phyloP scores from a whole-genome alignment of 2,113 vertebrate species.

The Saccopteryx bilineata region DNA sequence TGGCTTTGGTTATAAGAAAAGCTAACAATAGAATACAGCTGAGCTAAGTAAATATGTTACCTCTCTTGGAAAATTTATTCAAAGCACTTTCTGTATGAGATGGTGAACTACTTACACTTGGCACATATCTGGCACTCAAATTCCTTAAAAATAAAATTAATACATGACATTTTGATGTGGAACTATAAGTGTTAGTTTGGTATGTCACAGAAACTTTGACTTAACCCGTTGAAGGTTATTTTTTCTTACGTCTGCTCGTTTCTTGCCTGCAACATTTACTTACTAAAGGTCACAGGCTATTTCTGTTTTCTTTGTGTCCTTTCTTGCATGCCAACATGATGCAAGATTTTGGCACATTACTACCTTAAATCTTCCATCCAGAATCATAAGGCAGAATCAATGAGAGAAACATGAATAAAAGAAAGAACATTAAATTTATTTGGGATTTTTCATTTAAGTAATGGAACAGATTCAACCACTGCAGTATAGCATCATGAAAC shows the following conservation, averaged over 20 bases:
- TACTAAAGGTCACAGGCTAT: slow-evolving; percentile 49
- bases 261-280: slow-evolving; percentile 29
- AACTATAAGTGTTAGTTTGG: neutral
- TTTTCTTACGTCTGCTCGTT: slow-evolving; percentile 22
- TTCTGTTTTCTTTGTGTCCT: slow-evolving; percentile 59
- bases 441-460: slow-evolving; percentile 68
- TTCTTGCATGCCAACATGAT: slow-evolving; percentile 48
- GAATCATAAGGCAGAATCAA: slow-evolving; percentile 63
- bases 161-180: neutral
- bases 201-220: slow-evolving; percentile 47
- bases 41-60: slow-evolving; percentile 21
- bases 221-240: slow-evolving; percentile 45
- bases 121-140: slow-evolving; percentile 47
- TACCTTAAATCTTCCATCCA: slow-evolving; percentile 55
- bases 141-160: slow-evolving; percentile 39
- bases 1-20: neutral
- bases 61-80: slow-evolving; percentile 25
- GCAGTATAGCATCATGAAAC: slow-evolving; percentile 60
- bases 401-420: slow-evolving; percentile 50
- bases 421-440: slow-evolving; percentile 67
- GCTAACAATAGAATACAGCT: slow-evolving; percentile 21
- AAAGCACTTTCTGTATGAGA: neutral
- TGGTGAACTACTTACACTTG: slow-evolving; percentile 21
- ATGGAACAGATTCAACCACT: slow-evolving; percentile 47
- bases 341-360: slow-evolving; percentile 49